A percentile compares a stretch with the other conserved stretches of the same genome.
Evolutionary conservation across 1,140 invertebrate species (phyloP).

Genomic region (Papilio machaon): DNA sequence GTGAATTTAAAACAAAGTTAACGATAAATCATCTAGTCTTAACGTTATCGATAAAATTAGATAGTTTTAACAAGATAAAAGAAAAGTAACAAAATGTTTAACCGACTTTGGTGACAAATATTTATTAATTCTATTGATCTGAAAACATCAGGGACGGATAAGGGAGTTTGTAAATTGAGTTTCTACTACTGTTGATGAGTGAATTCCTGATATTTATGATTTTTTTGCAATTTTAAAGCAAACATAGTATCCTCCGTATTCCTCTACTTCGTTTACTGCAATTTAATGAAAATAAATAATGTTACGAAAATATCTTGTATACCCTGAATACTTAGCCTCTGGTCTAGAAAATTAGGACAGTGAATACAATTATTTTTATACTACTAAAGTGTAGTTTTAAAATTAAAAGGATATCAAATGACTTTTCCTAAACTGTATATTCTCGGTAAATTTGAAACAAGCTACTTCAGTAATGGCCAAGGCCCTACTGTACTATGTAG

Average conservation of each 20-base stretch:
- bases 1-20: constrained; percentile 26
- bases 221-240: too few relatives aligned
- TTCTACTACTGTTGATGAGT: too few relatives aligned
- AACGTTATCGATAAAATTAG: neutral
- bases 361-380: too few relatives aligned
- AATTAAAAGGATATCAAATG: too few relatives aligned
- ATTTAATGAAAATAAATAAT: neutral
- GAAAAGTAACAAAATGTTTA: neutral
- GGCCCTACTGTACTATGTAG: neutral
- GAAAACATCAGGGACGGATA: too few relatives aligned
- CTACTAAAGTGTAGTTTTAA: too few relatives aligned
- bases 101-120: neutral
- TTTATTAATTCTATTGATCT: neutral
- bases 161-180: neutral
- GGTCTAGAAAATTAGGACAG: neutral
- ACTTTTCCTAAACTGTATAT: neutral
- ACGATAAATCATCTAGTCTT: constrained; percentile 1
- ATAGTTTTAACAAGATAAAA: constrained; percentile 1
- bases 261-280: neutral
- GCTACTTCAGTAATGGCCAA: neutral
- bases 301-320: neutral
- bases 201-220: too few relatives aligned
- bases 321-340: neutral
- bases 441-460: neutral
- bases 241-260: neutral